Percentiles rank a stretch among this genome's conserved stretches.
Evolutionary conservation across 2,888 invertebrate species (phyloP).

Genomic region (Polyploca ridens): DNA sequence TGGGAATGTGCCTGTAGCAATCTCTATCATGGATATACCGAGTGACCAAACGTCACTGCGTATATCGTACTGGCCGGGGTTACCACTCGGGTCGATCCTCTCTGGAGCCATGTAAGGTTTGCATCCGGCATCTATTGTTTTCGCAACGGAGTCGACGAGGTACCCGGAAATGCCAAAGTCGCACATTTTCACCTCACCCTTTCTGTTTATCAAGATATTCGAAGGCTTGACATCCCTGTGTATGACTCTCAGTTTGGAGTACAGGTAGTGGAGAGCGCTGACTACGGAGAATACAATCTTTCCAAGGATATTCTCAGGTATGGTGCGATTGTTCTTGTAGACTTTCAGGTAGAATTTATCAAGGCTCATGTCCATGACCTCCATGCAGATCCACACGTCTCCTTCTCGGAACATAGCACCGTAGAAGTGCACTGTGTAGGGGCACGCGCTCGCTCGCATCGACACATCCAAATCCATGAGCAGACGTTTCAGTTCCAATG

Average conservation of each 20-base stretch:
- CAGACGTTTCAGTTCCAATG: constrained; percentile 94
- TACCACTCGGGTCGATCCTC: constrained; percentile 96
- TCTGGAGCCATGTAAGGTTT: constrained; percentile 99
- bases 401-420: constrained; percentile 99
- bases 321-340: constrained; percentile 89
- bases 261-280: constrained; percentile 96
- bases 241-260: constrained; percentile 95
- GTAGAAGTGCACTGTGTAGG: constrained; percentile 98
- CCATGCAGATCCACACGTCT: constrained; percentile 99
- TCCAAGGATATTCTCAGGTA: constrained; percentile 95
- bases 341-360: constrained; percentile 98
- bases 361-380: constrained; percentile 99
- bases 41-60: constrained; percentile 99
- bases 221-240: constrained; percentile 99
- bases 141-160: constrained; percentile 98
- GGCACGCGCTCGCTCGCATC: constrained; percentile 97
- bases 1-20: constrained; percentile 97
- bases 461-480: constrained; percentile 99
- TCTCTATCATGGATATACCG: constrained; percentile 97
- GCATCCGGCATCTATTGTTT: constrained; percentile 98
- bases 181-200: constrained; percentile 98
- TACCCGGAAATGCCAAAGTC: constrained; percentile 99
- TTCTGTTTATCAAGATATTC: constrained; percentile 96
- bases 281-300: constrained; percentile 96
- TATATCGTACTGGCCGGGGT: constrained; percentile 95